These are phyloP conservation scores for Peromyscus eremicus DNA, from an alignment of 2,797 vertebrate species.

Conservation along the genomic window DNA sequence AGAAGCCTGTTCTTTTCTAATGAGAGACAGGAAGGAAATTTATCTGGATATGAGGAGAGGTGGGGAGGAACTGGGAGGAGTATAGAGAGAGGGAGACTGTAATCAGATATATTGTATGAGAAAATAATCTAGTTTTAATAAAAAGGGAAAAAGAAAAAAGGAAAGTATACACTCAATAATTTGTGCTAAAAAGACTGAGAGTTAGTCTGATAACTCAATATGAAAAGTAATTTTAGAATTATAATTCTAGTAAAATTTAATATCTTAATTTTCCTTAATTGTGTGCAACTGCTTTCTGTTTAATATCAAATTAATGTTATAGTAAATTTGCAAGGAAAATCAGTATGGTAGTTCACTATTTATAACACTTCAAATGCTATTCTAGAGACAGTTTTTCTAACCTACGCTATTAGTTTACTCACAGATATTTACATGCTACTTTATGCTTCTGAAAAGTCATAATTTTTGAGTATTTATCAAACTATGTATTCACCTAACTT, in stretches of 20 bases:
- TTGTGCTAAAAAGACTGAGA: not conserved
- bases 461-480: not conserved
- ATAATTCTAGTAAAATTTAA: not conserved
- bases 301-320: not conserved
- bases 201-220: not conserved
- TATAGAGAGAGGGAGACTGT: not conserved
- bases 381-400: not conserved
- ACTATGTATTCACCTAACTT: not conserved
- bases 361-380: not conserved
- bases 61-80: not conserved
- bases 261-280: not conserved
- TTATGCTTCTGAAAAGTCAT: not conserved
- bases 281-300: not conserved
- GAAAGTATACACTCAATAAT: not conserved
- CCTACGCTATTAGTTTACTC: not conserved
- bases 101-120: not conserved
- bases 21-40: not conserved
- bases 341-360: not conserved
- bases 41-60: not conserved
- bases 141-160: not conserved
- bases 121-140: no score
- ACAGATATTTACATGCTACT: not conserved
- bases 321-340: not conserved
- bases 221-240: not conserved
- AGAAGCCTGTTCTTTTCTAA: no score